These are phyloP conservation scores for Castor canadensis DNA, from an alignment of 2,113 vertebrate genomes.

Conservation along the genomic window DNA sequence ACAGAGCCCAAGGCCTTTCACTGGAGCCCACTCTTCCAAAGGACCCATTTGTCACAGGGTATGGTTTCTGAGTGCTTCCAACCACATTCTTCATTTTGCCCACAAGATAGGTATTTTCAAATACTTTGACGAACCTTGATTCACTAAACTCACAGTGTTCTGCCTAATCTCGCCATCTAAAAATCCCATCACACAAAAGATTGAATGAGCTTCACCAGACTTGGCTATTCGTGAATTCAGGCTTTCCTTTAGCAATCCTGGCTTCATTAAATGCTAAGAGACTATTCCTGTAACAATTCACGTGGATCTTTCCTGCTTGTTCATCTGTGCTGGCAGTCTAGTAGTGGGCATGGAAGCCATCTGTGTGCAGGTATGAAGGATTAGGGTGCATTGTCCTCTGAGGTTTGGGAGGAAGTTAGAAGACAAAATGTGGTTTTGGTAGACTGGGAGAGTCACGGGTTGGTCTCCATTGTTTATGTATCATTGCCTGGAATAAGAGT, in stretches of 20 bases:
- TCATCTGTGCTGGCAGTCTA: neutral
- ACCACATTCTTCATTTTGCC: neutral
- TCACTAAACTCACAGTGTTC: neutral
- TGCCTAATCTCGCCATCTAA: neutral
- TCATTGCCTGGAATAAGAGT: neutral
- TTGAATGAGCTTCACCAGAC: neutral
- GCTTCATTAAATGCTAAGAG: neutral
- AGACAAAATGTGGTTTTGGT: neutral
- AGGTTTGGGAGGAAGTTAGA: neutral
- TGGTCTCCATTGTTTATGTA: neutral
- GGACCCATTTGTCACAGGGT: neutral
- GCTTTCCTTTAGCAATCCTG: neutral
- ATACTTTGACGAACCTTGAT: neutral
- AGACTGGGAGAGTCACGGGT: neutral
- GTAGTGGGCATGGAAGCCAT: neutral
- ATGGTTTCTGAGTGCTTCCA: neutral
- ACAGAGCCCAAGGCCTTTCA: accelerated
- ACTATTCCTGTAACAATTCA: neutral
- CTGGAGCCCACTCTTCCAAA: neutral
- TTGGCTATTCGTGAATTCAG: neutral
- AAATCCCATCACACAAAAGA: neutral
- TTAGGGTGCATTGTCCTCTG: neutral
- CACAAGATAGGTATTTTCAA: neutral
- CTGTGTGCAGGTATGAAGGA: neutral
- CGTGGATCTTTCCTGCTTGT: neutral